Evolutionary conservation across 2,888 invertebrate genomes (phyloP).

Genomic region (Nematopogon swammerdamellus): DNA sequence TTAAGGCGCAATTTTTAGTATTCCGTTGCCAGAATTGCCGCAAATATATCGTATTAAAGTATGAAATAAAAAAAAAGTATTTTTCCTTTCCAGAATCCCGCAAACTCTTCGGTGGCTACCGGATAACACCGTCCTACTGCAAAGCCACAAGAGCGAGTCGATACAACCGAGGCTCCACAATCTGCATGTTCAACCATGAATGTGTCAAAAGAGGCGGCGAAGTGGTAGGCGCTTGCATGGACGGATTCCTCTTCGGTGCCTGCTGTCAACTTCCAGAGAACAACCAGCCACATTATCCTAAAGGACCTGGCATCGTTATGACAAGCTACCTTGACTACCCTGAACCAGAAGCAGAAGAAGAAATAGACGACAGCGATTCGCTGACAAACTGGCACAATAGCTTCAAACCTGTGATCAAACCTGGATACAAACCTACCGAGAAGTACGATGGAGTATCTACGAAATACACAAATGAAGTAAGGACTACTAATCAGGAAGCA

Average conservation of each 20-base stretch:
- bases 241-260: constrained; percentile 88
- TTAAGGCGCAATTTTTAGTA: too few relatives aligned
- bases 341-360: constrained; percentile 30
- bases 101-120: constrained; percentile 82
- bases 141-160: constrained; percentile 65
- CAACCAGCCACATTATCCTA: constrained; percentile 41
- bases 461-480: constrained; percentile 8
- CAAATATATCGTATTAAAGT: too few relatives aligned
- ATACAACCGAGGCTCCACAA: constrained; percentile 65
- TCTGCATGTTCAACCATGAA: constrained; percentile 94
- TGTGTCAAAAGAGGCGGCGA: constrained; percentile 76
- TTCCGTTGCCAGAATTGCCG: too few relatives aligned
- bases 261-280: constrained; percentile 72
- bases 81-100: constrained; percentile 38
- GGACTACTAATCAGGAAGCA: constrained; percentile 5
- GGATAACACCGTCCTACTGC: constrained; percentile 80
- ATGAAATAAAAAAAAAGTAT: too few relatives aligned
- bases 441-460: constrained; percentile 9
- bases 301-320: constrained; percentile 48
- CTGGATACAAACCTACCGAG: constrained; percentile 37
- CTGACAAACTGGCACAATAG: constrained; percentile 42
- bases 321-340: constrained; percentile 47
- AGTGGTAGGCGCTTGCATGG: constrained; percentile 88
- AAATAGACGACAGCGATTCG: constrained; percentile 38
- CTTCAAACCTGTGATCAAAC: constrained; percentile 44